A percentile compares a stretch with the other conserved stretches of the same genome.
Evolutionary conservation across 2,888 invertebrate genomes (phyloP).

Genomic region (Mimas tiliae): DNA sequence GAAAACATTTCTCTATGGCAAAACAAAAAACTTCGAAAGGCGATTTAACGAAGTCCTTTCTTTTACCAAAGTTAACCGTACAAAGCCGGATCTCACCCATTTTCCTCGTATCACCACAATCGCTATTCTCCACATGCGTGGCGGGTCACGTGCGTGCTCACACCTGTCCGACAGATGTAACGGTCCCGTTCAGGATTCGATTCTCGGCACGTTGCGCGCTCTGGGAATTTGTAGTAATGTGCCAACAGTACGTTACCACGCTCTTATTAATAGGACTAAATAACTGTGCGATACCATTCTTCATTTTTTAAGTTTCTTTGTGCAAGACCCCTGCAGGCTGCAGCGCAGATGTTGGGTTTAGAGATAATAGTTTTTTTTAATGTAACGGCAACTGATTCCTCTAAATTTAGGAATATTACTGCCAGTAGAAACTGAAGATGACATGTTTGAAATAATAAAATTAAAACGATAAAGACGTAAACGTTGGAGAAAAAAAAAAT

Average conservation of each 20-base stretch:
- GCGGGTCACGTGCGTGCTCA: constrained; percentile 19
- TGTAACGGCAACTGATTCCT: neutral
- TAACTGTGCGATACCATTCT: neutral
- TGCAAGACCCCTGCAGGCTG: neutral
- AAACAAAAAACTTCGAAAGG: no score
- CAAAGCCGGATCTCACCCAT: constrained; percentile 25
- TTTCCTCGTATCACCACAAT: constrained; percentile 7
- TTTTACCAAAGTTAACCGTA: constrained; percentile 1
- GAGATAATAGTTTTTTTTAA: neutral
- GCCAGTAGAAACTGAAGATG: no score
- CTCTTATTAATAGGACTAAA: constrained; percentile 6
- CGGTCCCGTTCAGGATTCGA: constrained; percentile 40
- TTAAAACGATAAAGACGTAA: no score
- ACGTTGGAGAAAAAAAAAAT: no score
- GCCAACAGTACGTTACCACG: constrained; percentile 19
- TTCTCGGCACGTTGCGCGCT: constrained; percentile 27
- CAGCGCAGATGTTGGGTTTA: neutral
- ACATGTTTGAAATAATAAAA: no score
- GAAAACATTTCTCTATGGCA: no score
- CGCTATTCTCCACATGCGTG: constrained; percentile 26
- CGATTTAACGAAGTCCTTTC: neutral
- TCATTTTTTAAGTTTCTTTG: neutral
- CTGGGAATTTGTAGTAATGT: constrained; percentile 27
- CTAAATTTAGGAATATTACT: no score
- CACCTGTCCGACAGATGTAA: constrained; percentile 51